A percentile compares a stretch with the other conserved stretches of the same genome.
Evolutionary conservation across 2,888 invertebrate species (phyloP).

Genomic region (Therioaphis trifolii): DNA sequence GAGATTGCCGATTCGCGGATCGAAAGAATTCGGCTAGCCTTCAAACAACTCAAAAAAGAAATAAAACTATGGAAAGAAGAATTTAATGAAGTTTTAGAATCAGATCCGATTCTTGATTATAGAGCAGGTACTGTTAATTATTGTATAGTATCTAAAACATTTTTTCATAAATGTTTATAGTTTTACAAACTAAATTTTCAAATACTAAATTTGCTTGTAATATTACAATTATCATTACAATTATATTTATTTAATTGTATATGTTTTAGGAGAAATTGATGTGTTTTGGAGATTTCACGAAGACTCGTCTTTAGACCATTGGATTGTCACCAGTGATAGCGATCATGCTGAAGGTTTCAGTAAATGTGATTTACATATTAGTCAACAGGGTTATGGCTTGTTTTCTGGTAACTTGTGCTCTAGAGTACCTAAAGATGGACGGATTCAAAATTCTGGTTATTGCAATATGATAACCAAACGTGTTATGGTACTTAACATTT

Average conservation of each 20-base stretch:
- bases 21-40: slow-evolving; percentile 28
- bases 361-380: slow-evolving; percentile 69
- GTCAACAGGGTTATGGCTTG: slow-evolving; percentile 76
- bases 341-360: slow-evolving; percentile 82
- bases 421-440: slow-evolving; percentile 83
- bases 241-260: no score
- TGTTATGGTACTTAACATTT: slow-evolving; percentile 74
- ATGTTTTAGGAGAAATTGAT: slow-evolving; percentile 77
- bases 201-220: no score
- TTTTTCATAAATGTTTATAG: no score
- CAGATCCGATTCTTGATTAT: slow-evolving; percentile 55
- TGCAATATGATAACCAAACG: slow-evolving; percentile 80
- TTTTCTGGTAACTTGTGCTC: slow-evolving; percentile 80
- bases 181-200: no score
- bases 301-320: slow-evolving; percentile 75
- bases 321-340: slow-evolving; percentile 81
- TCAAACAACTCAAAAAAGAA: slow-evolving; percentile 53
- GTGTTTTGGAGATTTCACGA: slow-evolving; percentile 79
- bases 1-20: not conserved
- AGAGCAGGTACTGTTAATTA: slow-evolving; percentile 27
- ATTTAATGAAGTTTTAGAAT: slow-evolving; percentile 19
- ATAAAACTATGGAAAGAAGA: slow-evolving; percentile 55
- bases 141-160: no score
- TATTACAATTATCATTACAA: no score
- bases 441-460: slow-evolving; percentile 81